Evolutionary conservation across 1,140 invertebrate species (phyloP).

Genomic region (Brachionus sp.): DNA sequence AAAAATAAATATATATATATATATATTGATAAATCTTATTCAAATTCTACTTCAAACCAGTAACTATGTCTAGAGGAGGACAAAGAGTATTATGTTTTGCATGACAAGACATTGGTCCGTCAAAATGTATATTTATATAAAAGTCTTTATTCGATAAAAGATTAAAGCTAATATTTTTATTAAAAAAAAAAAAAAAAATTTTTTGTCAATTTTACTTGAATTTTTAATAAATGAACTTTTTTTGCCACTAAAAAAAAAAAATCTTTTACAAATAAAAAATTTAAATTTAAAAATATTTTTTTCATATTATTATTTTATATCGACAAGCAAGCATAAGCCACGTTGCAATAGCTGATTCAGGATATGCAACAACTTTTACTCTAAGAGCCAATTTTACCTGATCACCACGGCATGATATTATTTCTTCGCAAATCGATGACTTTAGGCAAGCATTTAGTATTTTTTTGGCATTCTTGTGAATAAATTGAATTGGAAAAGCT

Average conservation of each 20-base stretch:
- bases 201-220: no score
- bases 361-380: constrained; percentile 55
- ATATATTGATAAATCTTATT: no score
- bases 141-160: no score
- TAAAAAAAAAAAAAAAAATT: no score
- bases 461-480: constrained; percentile 56
- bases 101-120: no score
- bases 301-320: neutral
- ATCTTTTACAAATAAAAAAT: neutral
- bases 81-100: no score
- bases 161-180: no score
- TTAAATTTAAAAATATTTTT: neutral
- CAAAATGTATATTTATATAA: no score
- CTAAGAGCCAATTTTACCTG: constrained; percentile 55
- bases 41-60: no score
- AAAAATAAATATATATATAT: no score
- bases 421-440: constrained; percentile 57
- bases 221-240: no score
- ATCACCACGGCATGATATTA: constrained; percentile 58
- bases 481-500: constrained; percentile 59
- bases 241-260: neutral
- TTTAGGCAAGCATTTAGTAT: constrained; percentile 55
- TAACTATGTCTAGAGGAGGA: no score
- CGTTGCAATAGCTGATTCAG: constrained; percentile 56
- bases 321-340: constrained; percentile 57